Conservation (phyloP, 1,140 invertebrate species). For the Drepana arcuata region DNA sequence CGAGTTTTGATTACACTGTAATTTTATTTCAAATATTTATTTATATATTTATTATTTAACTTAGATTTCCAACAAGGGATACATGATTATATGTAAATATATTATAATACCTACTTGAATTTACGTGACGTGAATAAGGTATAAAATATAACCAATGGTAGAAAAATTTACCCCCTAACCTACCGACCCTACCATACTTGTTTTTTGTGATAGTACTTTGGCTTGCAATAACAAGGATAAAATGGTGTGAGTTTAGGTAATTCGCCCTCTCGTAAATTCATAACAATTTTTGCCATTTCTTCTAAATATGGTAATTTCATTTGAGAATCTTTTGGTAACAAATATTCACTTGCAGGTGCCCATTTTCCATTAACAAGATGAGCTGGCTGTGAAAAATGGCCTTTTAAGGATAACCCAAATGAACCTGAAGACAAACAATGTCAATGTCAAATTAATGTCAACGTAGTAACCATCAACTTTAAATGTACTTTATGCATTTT, state of each 20-base stretch:
- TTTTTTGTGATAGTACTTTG: constrained; percentile 16
- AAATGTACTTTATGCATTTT: background rate
- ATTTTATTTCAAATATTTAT: too few relatives aligned
- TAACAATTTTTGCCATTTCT: constrained; percentile 35
- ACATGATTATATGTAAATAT: too few relatives aligned
- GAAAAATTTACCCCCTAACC: too few relatives aligned
- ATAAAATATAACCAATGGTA: too few relatives aligned
- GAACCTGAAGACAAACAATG: constrained; percentile 33
- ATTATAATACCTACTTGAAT: too few relatives aligned
- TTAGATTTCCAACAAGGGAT: too few relatives aligned
- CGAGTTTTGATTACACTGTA: too few relatives aligned
- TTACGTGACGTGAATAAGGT: too few relatives aligned
- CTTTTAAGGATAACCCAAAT: constrained; percentile 59
- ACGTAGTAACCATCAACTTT: constrained; percentile 1
- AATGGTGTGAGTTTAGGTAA: constrained; percentile 30
- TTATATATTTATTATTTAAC: too few relatives aligned
- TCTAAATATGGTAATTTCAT: constrained; percentile 42
- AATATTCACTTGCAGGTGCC: constrained; percentile 48
- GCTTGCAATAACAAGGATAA: constrained; percentile 21
- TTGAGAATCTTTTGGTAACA: constrained; percentile 41
- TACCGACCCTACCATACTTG: constrained; percentile 5
- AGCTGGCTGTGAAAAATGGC: constrained; percentile 68
- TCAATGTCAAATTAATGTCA: constrained; percentile 2
- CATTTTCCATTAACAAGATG: constrained; percentile 46
- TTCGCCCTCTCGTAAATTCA: constrained; percentile 29